Base-by-base conservation (phyloP, 2,113 vertebrate genomes). In the Oryzias celebensis region DNA sequence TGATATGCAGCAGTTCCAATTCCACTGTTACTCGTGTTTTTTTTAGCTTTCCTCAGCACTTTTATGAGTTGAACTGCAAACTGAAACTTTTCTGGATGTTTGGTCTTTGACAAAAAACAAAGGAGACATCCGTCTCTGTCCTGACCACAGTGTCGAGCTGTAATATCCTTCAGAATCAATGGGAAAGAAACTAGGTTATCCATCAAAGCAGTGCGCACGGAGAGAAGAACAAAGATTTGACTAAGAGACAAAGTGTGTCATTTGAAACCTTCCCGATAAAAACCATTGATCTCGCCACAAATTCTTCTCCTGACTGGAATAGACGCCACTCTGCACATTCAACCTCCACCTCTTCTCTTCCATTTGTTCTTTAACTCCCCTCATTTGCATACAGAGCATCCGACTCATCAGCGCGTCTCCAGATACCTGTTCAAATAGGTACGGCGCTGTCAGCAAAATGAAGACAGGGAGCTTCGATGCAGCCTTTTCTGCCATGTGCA, bases 371-470 rank as follows among this genome's bases (percentile, higher is more conserved):
- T 82, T 71, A 87, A 88, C 83, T 88, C 81, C 85, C 20, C 71
- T 63, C 52, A 87, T 90, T 90, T 90, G 86, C 89, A 90, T 89
- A 84, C 77, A 78, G 65, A 83, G 78, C 75, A 81, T 78, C 65
- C 64, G 73, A 69, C 80, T 75, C 78, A 75, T 86, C 85, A 64
- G 13, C 7, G 23, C 52, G 83, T 87, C 89, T 88, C 89, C 47
- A 71, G 82, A 81, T 87, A 88, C 75, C 82, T 87, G 85, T 86
- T 86, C 85, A 86, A 87, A 85, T 75, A 80, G 66, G 77, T 63
- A 63, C 53, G 28, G 70, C 69, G 70, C 69, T 79, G 85, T 80
- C 84, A 85, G 60, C 28, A 61, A 7, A 20, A 18, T 2, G 79
- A 75, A 64, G 73, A 79, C 64, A 65, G 46, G 51, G 67, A 0